phyloP scores from a whole-genome alignment of 1,140 invertebrate genomes.

The Zophobas morio region DNA sequence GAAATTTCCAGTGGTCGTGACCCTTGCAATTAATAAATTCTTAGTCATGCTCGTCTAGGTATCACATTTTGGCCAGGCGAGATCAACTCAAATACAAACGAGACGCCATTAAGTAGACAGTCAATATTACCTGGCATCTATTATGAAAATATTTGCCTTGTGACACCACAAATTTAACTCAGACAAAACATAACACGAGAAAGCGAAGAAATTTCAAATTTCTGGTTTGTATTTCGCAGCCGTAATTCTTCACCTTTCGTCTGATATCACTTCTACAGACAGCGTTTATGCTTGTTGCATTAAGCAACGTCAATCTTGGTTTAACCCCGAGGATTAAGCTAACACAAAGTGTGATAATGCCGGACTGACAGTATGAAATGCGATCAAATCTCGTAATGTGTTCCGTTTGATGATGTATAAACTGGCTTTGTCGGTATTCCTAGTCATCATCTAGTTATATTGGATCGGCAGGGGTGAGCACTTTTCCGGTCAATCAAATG shows the following conservation, averaged over 20 bases:
- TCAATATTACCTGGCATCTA: background rate
- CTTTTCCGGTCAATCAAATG: constrained; percentile 36
- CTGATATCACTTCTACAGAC: background rate
- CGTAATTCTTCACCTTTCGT: background rate
- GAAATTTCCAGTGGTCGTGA: constrained; percentile 1
- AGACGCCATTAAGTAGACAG: background rate
- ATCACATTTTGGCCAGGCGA: background rate
- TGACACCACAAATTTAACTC: too few species aligned
- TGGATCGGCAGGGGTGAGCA: constrained; percentile 21
- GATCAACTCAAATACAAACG: background rate
- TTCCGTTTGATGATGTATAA: constrained; percentile 23
- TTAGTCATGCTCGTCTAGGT: constrained; percentile 27
- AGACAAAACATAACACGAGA: too few species aligned
- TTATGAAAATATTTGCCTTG: background rate
- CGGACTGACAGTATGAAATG: constrained; percentile 10
- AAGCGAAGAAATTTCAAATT: too few species aligned
- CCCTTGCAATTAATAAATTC: constrained; percentile 11
- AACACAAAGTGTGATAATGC: constrained; percentile 9
- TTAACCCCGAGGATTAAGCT: constrained; percentile 17
- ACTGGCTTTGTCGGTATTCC: constrained; percentile 27
- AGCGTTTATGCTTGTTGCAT: background rate
- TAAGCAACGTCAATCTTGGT: constrained; percentile 15
- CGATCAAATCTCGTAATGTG: background rate
- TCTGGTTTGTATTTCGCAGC: too few species aligned
- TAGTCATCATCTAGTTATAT: constrained; percentile 29